A percentile compares a stretch with the other conserved stretches of the same genome.
These are phyloP conservation scores for Maniola jurtina DNA, from an alignment of 1,140 invertebrate species.

Conservation along the genomic window DNA sequence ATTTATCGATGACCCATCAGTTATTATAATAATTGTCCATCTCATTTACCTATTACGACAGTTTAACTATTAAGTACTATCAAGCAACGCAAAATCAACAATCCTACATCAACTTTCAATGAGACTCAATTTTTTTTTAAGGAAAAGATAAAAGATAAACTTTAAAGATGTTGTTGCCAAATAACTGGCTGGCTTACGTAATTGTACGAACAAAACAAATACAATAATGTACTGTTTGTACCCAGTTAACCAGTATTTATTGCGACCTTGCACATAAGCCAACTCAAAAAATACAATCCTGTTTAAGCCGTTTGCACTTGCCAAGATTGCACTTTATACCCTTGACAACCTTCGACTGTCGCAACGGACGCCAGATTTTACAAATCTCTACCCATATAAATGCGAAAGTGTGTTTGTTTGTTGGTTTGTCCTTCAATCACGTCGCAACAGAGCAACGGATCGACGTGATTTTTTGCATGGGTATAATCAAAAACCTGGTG, in stretches of 20 bases:
- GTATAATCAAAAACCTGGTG: too few species aligned
- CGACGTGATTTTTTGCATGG: too few species aligned
- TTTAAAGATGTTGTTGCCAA: not conserved
- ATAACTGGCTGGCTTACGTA: not conserved
- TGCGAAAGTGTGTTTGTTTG: too few species aligned
- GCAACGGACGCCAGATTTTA: too few species aligned
- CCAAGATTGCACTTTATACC: not conserved
- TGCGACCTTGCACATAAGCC: not conserved
- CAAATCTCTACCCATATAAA: too few species aligned
- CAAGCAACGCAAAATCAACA: too few species aligned
- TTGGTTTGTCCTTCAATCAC: too few species aligned
- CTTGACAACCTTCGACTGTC: too few species aligned
- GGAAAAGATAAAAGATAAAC: not conserved
- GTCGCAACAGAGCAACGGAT: too few species aligned
- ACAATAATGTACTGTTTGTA: not conserved
- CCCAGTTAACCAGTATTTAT: not conserved
- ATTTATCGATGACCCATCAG: not conserved
- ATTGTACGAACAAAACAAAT: not conserved
- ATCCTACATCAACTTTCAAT: not conserved
- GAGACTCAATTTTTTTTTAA: not conserved
- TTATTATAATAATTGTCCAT: not conserved
- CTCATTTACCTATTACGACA: not conserved
- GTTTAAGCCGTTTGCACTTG: not conserved
- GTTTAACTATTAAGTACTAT: not conserved
- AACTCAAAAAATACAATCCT: not conserved